Conservation (phyloP, 2,113 vertebrate genomes). For the Butorides virescens region DNA sequence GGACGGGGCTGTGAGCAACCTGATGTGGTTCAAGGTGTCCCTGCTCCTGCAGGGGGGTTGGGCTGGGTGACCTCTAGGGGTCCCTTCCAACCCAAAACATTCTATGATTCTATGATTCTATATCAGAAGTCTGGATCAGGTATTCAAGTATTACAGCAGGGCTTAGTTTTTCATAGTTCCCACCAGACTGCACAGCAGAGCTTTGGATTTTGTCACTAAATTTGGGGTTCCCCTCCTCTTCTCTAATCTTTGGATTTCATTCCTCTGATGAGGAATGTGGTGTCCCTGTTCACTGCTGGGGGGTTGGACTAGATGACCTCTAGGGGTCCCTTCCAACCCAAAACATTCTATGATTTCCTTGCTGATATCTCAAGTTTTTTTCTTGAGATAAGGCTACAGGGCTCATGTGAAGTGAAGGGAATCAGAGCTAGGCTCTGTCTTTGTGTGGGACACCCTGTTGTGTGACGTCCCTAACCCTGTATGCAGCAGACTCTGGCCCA, state of each 20-base stretch:
- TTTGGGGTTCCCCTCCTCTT: not conserved
- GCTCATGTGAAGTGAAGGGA: not conserved
- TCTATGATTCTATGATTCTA: too few species aligned
- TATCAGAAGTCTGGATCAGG: not conserved
- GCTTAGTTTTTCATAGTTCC: not conserved
- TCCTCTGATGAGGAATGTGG: not conserved
- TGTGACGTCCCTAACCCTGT: not conserved
- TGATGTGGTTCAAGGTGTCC: too few species aligned
- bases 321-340: too few species aligned
- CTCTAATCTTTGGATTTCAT: not conserved
- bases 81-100: too few species aligned
- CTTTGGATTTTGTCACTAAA: not conserved
- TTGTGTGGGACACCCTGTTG: not conserved
- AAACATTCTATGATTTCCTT: not conserved
- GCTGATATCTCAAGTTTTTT: not conserved
- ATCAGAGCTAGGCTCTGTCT: not conserved
- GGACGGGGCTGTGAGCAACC: too few species aligned
- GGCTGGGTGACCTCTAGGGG: too few species aligned
- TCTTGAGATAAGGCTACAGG: not conserved
- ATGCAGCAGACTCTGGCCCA: not conserved
- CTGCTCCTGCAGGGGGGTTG: too few species aligned
- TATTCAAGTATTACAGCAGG: not conserved
- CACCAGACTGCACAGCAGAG: not conserved
- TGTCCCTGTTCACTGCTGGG: too few species aligned
- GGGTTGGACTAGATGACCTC: too few species aligned